Evolutionary conservation across 2,888 invertebrate genomes (phyloP), one percentile per base, ranked within the genome.

Genomic region (Eupithecia insigniata): DNA sequence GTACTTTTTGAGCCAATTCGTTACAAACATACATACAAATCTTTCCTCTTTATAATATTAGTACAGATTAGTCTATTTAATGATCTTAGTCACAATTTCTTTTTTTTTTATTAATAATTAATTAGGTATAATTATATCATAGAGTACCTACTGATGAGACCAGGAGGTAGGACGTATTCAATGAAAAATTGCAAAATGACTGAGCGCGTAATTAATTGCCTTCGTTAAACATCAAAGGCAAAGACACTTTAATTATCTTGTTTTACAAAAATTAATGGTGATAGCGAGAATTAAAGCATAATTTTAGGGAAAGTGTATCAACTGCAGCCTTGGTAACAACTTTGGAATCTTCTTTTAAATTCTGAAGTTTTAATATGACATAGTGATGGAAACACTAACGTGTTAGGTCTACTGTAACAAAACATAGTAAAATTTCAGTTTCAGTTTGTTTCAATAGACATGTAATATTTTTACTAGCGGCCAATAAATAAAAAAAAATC

Each of bases 191-290:
- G 39, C 67, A 46, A 46, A 69, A 62, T 64, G 61, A 69, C 62
- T 62, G 69, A 30, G 69, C 69, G 10, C 46, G 77, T 73, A 82
- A 78, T 81, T 86, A 86, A 88, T 86, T 87, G 85, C 83, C 83
- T 83, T 84, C 79, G 78, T 81, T 80, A 82, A 80, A 81, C 85
- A 83, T 89, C 84, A 88, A 89, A 89, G 86, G 83, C 78, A 79
- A 75, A 78, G 78, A 77, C 74, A 77, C 75, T 80, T 81, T 83
- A 84, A 85, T 85, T 84, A 83, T 78, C 79, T 80, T 78, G 74
- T 81, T 81, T 82, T 78, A 80, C 76, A 80, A 82, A 85, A 83
- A 80, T 74, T 60, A 76, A 79, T 71, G 75, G 64, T 73, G 66
- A 70, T 72, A 73, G 70, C 66, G 72, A 75, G 75, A 71, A 76